phyloP scores from a whole-genome alignment of 2,888 invertebrate species.

The Xanthorhoe designata region DNA sequence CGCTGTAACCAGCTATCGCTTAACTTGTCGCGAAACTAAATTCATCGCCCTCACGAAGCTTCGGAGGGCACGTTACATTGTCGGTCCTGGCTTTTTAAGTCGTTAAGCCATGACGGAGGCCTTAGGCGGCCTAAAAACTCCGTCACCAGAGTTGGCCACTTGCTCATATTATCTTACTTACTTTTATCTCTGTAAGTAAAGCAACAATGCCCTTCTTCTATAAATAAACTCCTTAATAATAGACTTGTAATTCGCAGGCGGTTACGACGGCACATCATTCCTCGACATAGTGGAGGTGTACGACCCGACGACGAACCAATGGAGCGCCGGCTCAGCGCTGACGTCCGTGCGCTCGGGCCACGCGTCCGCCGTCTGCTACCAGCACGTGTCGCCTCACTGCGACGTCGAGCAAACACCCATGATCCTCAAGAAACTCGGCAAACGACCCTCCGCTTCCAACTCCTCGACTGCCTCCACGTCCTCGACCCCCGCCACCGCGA shows the following conservation, averaged over 20 bases:
- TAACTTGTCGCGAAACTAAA: no score
- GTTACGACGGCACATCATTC: conserved; percentile 95
- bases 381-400: conserved; percentile 85
- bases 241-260: conserved; percentile 86
- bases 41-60: no score
- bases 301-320: conserved; percentile 90
- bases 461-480: conserved; percentile 40
- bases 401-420: conserved; percentile 54
- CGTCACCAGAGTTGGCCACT: no score
- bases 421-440: conserved; percentile 52
- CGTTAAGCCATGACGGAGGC: no score
- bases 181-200: no score
- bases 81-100: no score
- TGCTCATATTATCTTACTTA: no score
- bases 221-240: background rate
- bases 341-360: conserved; percentile 96
- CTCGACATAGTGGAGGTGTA: conserved; percentile 95
- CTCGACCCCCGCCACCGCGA: conserved; percentile 33
- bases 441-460: conserved; percentile 47
- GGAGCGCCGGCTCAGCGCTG: conserved; percentile 92
- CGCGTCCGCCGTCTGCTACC: conserved; percentile 95
- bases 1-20: no score
- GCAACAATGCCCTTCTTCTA: background rate
- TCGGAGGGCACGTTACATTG: no score
- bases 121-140: no score